A percentile compares a stretch with the other conserved stretches of the same genome.
These are phyloP conservation scores for Coreoperca whiteheadi DNA, from an alignment of 2,113 vertebrate genomes.

Conservation along the genomic window DNA sequence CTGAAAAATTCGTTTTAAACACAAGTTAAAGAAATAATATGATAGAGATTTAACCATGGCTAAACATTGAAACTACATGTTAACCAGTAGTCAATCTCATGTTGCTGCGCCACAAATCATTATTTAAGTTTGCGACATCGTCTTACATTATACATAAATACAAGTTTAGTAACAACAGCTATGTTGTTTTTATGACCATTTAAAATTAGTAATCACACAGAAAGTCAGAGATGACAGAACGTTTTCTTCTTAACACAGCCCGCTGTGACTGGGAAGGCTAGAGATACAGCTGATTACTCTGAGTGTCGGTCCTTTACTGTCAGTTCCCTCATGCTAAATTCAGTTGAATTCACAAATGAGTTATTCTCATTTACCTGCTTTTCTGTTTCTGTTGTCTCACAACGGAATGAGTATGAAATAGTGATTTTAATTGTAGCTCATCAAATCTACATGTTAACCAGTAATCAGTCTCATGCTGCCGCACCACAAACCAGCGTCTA, in stretches of 20 bases:
- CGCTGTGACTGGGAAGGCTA: background rate
- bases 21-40: background rate
- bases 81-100: background rate
- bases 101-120: background rate
- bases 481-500: too few species aligned
- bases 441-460: too few species aligned
- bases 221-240: background rate
- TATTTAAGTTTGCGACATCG: background rate
- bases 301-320: background rate
- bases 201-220: too few species aligned
- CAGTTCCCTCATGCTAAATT: background rate
- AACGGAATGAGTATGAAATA: too few species aligned
- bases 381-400: too few species aligned
- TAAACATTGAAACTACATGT: background rate
- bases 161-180: background rate
- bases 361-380: background rate
- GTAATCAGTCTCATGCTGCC: too few species aligned
- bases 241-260: background rate
- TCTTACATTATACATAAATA: background rate
- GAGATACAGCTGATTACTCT: background rate
- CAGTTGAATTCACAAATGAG: background rate
- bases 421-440: too few species aligned
- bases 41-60: background rate
- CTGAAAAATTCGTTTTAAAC: background rate
- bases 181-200: background rate